Evolutionary conservation across 2,797 vertebrate species (phyloP), one percentile per base, ranked within the genome.

Genomic region (Xiphophorus birchmanni): DNA sequence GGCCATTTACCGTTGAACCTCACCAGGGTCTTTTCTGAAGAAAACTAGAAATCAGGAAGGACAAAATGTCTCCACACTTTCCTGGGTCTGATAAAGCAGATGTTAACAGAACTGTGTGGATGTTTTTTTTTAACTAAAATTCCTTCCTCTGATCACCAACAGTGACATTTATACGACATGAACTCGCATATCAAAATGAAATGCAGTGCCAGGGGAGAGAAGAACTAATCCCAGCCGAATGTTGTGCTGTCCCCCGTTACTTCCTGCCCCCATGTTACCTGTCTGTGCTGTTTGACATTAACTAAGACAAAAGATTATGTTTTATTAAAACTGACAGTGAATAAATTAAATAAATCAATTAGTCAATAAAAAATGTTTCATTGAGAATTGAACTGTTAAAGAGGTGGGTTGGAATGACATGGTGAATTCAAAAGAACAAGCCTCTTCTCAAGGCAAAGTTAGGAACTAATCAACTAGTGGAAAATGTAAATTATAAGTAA

Each of bases 51-150:
- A 21, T 80, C n/a, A 73, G 76, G 82, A 87, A 87, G 79, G 56
- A 75, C 63, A 45, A 60, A 48, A 37, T 1, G 3, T 73, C 23
- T 32, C 78, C 2, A 10, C 44, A 42, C 72, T 60, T 42, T 23
- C 40, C 63, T 63, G 48, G n/a, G 52, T 58, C 50, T 69, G 82
- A 84, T 86, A 58, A 82, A 77, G 78, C 73, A 79, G 81, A 73
- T 74, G 73, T 23, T 40, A 5, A 5, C 32, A 0, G 10, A 77
- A 21, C 3, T 29, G 10, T 48, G 45, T 35, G 45, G 17, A 15
- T 32, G n/a, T 45, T 18, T 18, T 50, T 13, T 35, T 32, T 32
- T 32, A 32, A 7, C n/a, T 21, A 12, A 74, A 74, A 50, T 35
- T 50, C 47, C 29, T 48, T 29, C 4, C 7, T 74, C 29, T 35